A percentile compares a stretch with the other conserved stretches of the same genome.
phyloP scores from a whole-genome alignment of 2,113 vertebrate species.

The Phrynosoma platyrhinos region DNA sequence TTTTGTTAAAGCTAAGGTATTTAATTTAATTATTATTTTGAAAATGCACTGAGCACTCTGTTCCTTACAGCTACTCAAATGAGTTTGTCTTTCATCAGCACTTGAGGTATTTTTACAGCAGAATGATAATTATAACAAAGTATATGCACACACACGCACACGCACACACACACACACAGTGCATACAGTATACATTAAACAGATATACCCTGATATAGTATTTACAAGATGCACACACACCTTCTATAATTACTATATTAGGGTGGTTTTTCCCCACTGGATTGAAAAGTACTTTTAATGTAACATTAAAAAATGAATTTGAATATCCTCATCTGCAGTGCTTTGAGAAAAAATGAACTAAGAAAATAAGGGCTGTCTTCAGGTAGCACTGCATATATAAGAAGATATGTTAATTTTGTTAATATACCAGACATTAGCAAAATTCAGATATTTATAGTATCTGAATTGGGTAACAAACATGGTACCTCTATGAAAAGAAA shows the following conservation, averaged over 20 bases:
- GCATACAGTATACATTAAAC: too few relatives aligned
- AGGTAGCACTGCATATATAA: constrained; percentile 3
- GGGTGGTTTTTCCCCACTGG: constrained; percentile 87
- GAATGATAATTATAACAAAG: too few relatives aligned
- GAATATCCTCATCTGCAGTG: constrained; percentile 23
- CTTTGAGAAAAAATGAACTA: neutral
- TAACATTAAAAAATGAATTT: constrained; percentile 93
- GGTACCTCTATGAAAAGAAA: neutral
- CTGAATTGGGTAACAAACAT: neutral
- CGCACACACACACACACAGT: too few relatives aligned
- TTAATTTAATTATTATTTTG: constrained; percentile 78
- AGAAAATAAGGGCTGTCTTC: neutral
- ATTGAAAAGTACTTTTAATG: constrained; percentile 90
- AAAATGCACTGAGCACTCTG: constrained; percentile 81
- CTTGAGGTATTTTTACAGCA: neutral
- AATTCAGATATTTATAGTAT: neutral
- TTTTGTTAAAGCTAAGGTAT: constrained; percentile 66
- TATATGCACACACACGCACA: neutral
- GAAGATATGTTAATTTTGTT: neutral
- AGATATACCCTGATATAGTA: too few relatives aligned
- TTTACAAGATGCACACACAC: too few relatives aligned
- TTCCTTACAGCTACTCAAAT: constrained; percentile 78
- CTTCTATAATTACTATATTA: constrained; percentile 88
- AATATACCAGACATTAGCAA: neutral
- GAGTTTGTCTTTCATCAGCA: constrained; percentile 82